Evolutionary conservation across 2,113 vertebrate species (phyloP).

Genomic region (Gymnorhina tibicen): DNA sequence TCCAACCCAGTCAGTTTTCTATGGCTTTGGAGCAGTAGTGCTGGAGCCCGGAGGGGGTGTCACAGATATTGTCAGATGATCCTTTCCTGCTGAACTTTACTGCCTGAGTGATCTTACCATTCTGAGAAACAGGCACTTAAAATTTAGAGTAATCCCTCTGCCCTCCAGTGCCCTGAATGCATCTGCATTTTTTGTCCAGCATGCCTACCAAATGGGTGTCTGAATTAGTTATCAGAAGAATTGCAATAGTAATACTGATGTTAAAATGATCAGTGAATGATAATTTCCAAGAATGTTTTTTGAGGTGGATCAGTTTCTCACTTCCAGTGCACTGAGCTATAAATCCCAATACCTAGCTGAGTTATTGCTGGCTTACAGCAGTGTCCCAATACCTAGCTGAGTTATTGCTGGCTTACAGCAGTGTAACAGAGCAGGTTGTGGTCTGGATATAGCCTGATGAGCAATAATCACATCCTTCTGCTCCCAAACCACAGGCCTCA

Average conservation of each 20-base stretch:
- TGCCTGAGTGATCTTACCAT: neutral
- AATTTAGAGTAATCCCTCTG: neutral
- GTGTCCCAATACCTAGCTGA: neutral
- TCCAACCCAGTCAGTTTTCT: neutral
- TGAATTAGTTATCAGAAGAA: neutral
- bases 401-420: neutral
- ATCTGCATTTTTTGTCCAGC: neutral
- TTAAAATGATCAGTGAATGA: neutral
- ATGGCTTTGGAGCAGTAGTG: neutral
- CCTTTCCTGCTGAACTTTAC: neutral
- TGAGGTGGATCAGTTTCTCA: neutral
- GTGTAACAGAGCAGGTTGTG: neutral
- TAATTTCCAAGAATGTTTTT: neutral
- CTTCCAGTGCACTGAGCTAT: neutral
- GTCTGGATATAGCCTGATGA: neutral
- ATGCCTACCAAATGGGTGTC: accelerated
- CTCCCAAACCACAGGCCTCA: neutral
- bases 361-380: neutral
- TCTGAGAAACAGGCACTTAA: neutral
- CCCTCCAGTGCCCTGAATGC: neutral
- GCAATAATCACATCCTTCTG: neutral
- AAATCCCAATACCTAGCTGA: neutral
- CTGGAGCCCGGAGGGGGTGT: neutral
- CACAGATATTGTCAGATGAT: neutral
- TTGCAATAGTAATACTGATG: neutral